Percentiles rank a stretch among this genome's conserved stretches.
Evolutionary conservation across 2,888 invertebrate genomes (phyloP).

Genomic region (Aproaerema taeniolella): DNA sequence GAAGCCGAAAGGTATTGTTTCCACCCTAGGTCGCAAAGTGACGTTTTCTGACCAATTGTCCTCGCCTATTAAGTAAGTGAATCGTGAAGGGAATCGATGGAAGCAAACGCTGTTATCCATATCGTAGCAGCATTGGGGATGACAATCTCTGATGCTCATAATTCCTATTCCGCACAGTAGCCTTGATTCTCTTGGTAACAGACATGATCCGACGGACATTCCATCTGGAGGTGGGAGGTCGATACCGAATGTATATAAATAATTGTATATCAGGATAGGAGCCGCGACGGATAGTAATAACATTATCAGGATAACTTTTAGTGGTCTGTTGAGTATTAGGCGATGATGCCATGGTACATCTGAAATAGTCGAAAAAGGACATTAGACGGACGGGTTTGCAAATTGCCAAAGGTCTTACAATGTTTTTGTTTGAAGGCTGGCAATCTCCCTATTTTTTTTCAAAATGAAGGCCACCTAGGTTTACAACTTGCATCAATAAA

Average conservation of each 20-base stretch:
- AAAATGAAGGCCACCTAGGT: too few species aligned
- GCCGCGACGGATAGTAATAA: slow-evolving; percentile 35
- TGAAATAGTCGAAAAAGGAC: slow-evolving; percentile 3
- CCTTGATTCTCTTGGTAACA: slow-evolving; percentile 40
- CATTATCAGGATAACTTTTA: slow-evolving; percentile 39
- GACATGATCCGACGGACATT: slow-evolving; percentile 57
- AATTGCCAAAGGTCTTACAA: too few species aligned
- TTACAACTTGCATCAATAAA: too few species aligned
- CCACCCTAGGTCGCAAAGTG: slow-evolving; percentile 43
- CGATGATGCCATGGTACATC: slow-evolving; percentile 45
- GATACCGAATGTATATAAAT: slow-evolving; percentile 35
- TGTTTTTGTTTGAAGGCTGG: too few species aligned
- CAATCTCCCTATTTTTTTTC: too few species aligned
- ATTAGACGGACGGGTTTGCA: too few species aligned
- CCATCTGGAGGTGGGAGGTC: slow-evolving; percentile 51
- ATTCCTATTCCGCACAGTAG: slow-evolving; percentile 54
- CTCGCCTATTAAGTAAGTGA: slow-evolving; percentile 56
- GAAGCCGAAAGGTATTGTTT: slow-evolving; percentile 44
- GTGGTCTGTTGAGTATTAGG: slow-evolving; percentile 52
- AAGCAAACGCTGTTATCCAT: slow-evolving; percentile 54
- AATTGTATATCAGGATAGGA: slow-evolving; percentile 53
- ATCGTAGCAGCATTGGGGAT: slow-evolving; percentile 72
- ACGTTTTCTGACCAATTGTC: slow-evolving; percentile 45
- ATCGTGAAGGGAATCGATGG: slow-evolving; percentile 71
- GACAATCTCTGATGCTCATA: slow-evolving; percentile 47